A percentile compares a stretch with the other conserved stretches of the same genome.
Conservation (phyloP, 2,113 vertebrate genomes). For the Chionodraco myersi region DNA sequence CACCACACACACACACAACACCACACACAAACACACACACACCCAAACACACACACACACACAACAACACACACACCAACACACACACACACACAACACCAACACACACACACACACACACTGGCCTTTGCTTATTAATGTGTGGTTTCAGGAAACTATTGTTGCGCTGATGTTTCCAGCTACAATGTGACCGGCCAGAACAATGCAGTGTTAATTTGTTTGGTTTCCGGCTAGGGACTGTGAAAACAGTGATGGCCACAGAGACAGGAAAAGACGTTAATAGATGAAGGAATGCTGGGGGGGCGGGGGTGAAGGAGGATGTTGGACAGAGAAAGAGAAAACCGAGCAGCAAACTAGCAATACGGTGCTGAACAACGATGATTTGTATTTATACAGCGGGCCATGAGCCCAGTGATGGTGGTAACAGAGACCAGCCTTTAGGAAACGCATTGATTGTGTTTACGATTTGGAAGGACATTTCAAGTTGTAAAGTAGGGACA, state of each 20-base stretch:
- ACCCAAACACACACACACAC: not conserved
- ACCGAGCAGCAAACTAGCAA: not conserved
- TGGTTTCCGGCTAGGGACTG: conserved; percentile 71
- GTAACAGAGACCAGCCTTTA: not conserved
- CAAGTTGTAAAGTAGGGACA: not conserved
- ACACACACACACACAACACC: conserved; percentile 20
- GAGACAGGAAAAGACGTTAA: conserved; percentile 73
- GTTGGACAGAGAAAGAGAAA: conserved; percentile 34
- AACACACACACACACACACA: not conserved
- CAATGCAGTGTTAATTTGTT: conserved; percentile 77
- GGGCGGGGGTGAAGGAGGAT: conserved; percentile 8
- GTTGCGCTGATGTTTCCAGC: conserved; percentile 73
- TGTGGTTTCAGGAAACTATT: conserved; percentile 72
- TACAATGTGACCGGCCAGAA: conserved; percentile 61
- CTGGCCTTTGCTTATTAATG: conserved; percentile 57
- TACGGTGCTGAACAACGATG: not conserved
- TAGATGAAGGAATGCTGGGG: conserved; percentile 69
- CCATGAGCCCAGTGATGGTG: not conserved
- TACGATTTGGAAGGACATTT: not conserved
- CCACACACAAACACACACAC: not conserved
- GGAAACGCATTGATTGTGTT: not conserved
- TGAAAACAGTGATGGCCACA: conserved; percentile 72
- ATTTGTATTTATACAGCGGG: not conserved
- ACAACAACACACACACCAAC: conserved; percentile 8
- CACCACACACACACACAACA: conserved; percentile 1